These are phyloP conservation scores for Agrochola lota DNA, from an alignment of 2,888 invertebrate species.

Conservation along the genomic window DNA sequence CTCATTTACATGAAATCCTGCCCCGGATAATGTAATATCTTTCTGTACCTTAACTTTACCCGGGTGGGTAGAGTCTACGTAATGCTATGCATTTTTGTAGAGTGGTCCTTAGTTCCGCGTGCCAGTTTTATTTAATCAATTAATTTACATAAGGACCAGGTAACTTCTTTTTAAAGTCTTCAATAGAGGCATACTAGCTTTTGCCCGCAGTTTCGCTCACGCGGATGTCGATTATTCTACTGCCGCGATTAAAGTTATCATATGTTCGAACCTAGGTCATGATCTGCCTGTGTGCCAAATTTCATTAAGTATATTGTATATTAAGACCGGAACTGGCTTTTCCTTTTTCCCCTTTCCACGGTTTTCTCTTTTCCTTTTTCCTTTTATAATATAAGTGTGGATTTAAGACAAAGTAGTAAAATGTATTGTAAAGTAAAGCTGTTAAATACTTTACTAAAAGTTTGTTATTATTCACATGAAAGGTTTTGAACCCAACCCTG, in stretches of 20 bases:
- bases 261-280: neutral
- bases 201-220: fast-evolving
- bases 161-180: conserved; percentile 10
- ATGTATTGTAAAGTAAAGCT: neutral
- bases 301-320: neutral
- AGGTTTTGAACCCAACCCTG: neutral
- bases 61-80: conserved; percentile 15
- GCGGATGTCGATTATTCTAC: neutral
- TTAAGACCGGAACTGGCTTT: too few relatives aligned
- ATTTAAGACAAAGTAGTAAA: neutral
- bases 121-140: conserved; percentile 39
- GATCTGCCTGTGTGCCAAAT: neutral
- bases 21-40: conserved; percentile 29
- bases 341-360: too few relatives aligned
- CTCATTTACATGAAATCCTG: conserved; percentile 62
- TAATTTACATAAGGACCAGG: conserved; percentile 42
- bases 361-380: neutral
- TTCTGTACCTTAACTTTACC: too few relatives aligned
- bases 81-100: conserved; percentile 46
- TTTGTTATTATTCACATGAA: neutral
- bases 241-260: too few relatives aligned
- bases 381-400: neutral
- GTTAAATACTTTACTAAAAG: neutral
- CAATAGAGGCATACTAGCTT: neutral
- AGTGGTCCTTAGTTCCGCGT: conserved; percentile 44